Conservation (phyloP, 2,797 vertebrate genomes). For the Catamblyrhynchus diadema region DNA sequence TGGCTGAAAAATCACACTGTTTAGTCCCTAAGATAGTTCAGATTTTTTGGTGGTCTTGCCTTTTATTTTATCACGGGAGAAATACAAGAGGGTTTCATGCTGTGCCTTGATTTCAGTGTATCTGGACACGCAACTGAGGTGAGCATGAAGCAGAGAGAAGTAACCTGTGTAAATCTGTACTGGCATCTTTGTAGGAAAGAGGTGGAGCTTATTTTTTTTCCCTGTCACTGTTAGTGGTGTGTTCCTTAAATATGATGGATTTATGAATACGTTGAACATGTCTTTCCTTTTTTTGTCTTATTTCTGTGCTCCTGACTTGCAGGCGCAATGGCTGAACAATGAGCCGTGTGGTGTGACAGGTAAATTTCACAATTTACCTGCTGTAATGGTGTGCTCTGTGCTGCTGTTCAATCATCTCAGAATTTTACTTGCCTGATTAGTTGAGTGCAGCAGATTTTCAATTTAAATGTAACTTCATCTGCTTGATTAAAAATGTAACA, state of each 20-base stretch:
- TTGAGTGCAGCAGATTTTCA: constrained; percentile 81
- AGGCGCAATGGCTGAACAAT: constrained; percentile 70
- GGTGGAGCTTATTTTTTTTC: constrained; percentile 7
- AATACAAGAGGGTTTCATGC: neutral
- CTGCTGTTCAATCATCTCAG: constrained; percentile 69
- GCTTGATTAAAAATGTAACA: constrained; percentile 84
- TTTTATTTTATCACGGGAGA: neutral
- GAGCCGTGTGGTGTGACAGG: constrained; percentile 73
- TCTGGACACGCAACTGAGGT: neutral
- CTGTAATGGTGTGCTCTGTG: constrained; percentile 62
- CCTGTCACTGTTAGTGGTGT: constrained; percentile 49
- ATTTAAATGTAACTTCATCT: constrained; percentile 84
- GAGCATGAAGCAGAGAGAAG: constrained; percentile 12
- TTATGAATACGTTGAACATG: constrained; percentile 70
- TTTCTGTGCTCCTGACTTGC: constrained; percentile 62
- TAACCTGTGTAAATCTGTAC: constrained; percentile 41
- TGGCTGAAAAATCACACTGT: neutral
- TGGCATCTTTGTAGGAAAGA: constrained; percentile 28
- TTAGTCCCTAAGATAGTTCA: neutral
- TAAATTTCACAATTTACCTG: constrained; percentile 75
- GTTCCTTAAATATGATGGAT: constrained; percentile 70
- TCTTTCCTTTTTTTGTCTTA: constrained; percentile 72
- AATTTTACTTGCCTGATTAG: constrained; percentile 77
- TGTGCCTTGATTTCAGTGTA: constrained; percentile 16
- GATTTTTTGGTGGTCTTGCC: neutral